Base-by-base conservation (phyloP, 2,888 invertebrate genomes). In the Oasisia sp. region DNA sequence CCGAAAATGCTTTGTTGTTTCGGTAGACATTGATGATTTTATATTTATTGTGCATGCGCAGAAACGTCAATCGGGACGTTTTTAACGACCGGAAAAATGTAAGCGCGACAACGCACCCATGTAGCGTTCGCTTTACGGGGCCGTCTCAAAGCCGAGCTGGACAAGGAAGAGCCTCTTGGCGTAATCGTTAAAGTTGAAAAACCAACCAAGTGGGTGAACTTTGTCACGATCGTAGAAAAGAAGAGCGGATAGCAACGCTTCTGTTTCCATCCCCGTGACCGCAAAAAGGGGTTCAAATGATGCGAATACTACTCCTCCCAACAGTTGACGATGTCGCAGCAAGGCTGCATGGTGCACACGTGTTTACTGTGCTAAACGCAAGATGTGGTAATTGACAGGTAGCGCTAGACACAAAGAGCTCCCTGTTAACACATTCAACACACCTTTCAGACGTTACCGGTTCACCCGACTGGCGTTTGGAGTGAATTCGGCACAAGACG, bases 161-260 rank as follows among this genome's bases (percentile, higher is more conserved):
- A 90, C 90, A 32, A 90, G 7, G 90, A 38, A 19, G 90, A 32
- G 8, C 14, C 32, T 19, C 19, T 44, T 90, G 90, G 44, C 44
- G 90, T 90, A 44, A 32, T 90, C 32, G 44, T 90, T 5, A 90
- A 90, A 32, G 90, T 90, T 38, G 44, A 14, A 1, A 32, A 32
- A 32, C 90, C 32, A 44, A 90, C n/a, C 90, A 32, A 90, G 14
- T n/a, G 32, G 90, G 89, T 89, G 32, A 89, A 89, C 32, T 89
- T 27, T 27, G 11, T 89, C 32, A 32, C 44, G 5, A 74, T 27
- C 74, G 74, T 74, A 27, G 90, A 89, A 14, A 89, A 90, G 32
- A 12, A 32, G 14, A 38, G 32, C 38, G 90, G 90, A 90, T 14
- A 19, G 7, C 27, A 27, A 27, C 74, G 27, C 74, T 19, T 74